Conservation (phyloP, 2,888 invertebrate genomes). For the Danaus chrysippus region DNA sequence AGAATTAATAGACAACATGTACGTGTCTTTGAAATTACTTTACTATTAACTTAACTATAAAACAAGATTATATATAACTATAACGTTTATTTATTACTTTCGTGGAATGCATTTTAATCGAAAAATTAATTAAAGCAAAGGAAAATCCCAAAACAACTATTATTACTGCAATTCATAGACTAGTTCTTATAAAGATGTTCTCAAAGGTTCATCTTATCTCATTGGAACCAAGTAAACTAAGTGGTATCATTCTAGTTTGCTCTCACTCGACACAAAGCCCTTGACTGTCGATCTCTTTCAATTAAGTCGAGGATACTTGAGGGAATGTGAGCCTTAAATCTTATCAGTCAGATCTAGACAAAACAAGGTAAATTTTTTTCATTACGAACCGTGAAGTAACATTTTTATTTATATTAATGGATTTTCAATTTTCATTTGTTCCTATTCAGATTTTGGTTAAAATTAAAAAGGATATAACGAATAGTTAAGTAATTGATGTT, state of each 20-base stretch:
- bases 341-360: constrained; percentile 2
- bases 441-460: too few species aligned
- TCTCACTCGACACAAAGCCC: constrained; percentile 46
- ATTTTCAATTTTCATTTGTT: too few species aligned
- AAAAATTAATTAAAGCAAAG: too few species aligned
- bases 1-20: not conserved
- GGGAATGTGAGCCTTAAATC: constrained; percentile 17
- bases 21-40: not conserved
- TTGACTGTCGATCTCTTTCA: constrained; percentile 66
- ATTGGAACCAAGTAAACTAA: constrained; percentile 29
- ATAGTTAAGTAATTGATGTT: too few species aligned
- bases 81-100: too few species aligned
- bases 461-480: too few species aligned
- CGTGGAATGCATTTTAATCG: too few species aligned
- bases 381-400: not conserved
- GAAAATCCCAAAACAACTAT: not conserved
- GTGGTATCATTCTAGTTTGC: constrained; percentile 41
- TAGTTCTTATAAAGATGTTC: constrained; percentile 22
- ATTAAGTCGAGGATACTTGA: constrained; percentile 63
- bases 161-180: constrained; percentile 11
- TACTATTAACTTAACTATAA: not conserved
- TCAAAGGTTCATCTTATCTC: constrained; percentile 33
- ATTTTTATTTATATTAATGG: too few species aligned
- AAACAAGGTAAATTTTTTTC: not conserved
- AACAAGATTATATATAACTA: too few species aligned